A percentile compares a stretch with the other conserved stretches of the same genome.
Conservation (phyloP, 2,888 invertebrate species). For the Synanthedon andrenaeformis region DNA sequence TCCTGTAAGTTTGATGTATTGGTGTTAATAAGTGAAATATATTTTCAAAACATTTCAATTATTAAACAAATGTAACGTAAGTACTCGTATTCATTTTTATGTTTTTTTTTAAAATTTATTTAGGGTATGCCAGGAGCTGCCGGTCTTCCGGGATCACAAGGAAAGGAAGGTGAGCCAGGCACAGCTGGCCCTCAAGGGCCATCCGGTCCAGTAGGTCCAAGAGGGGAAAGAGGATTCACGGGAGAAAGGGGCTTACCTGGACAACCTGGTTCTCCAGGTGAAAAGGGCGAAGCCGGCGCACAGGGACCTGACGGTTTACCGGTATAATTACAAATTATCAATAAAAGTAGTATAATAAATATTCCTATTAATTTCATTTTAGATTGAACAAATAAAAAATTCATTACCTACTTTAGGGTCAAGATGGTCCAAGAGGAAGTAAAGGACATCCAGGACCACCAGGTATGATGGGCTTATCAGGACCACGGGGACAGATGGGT, state of each 20-base stretch:
- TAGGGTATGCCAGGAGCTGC: constrained; percentile 81
- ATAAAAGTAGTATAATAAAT: background rate
- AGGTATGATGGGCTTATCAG: constrained; percentile 79
- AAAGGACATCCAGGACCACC: constrained; percentile 79
- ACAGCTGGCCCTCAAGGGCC: constrained; percentile 75
- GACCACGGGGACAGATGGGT: constrained; percentile 75
- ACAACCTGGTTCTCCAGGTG: constrained; percentile 73
- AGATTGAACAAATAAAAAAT: background rate
- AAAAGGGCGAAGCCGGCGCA: constrained; percentile 74
- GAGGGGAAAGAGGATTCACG: constrained; percentile 78
- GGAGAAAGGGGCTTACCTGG: constrained; percentile 82
- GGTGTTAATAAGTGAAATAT: background rate
- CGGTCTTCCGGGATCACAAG: constrained; percentile 78
- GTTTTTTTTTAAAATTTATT: constrained; percentile 1
- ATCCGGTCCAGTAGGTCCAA: constrained; percentile 71
- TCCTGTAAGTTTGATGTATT: constrained; percentile 64
- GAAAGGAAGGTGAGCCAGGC: constrained; percentile 86
- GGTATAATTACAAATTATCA: constrained; percentile 45
- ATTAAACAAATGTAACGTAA: background rate
- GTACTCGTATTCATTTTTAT: background rate
- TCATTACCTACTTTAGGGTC: constrained; percentile 61
- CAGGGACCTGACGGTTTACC: constrained; percentile 78
- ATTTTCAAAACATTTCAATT: background rate
- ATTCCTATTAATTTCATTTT: no score
- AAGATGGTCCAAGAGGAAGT: constrained; percentile 74